Percentiles rank a stretch among this genome's conserved stretches.
Evolutionary conservation across 2,113 vertebrate species (phyloP).

Genomic region (Poeciliopsis turrubarensis): DNA sequence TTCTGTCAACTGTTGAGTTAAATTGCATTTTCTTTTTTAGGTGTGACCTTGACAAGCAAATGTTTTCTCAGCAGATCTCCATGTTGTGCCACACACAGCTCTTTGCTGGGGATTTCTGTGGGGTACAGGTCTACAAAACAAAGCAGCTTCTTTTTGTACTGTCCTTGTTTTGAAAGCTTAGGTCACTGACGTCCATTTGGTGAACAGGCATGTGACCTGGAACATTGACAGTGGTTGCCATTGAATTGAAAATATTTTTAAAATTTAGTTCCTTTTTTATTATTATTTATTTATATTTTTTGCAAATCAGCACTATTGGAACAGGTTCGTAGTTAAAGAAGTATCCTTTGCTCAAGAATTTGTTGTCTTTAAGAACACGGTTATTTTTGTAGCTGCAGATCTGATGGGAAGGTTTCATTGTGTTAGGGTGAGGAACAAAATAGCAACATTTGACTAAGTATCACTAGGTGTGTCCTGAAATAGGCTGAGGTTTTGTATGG

Average conservation of each 20-base stretch:
- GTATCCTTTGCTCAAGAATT: slow-evolving; percentile 32
- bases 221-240: slow-evolving; percentile 50
- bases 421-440: slow-evolving; percentile 49
- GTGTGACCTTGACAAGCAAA: slow-evolving; percentile 80
- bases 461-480: slow-evolving; percentile 54
- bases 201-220: slow-evolving; percentile 65
- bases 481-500: slow-evolving; percentile 38
- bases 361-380: slow-evolving; percentile 24
- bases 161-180: slow-evolving; percentile 77
- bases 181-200: slow-evolving; percentile 61
- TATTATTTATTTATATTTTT: background rate
- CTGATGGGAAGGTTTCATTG: slow-evolving; percentile 54
- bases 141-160: slow-evolving; percentile 81
- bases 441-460: slow-evolving; percentile 44
- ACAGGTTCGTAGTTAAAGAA: slow-evolving; percentile 34
- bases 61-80: slow-evolving; percentile 82
- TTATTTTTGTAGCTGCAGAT: slow-evolving; percentile 32
- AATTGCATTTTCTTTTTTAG: slow-evolving; percentile 87
- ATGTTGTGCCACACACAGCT: slow-evolving; percentile 77
- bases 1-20: slow-evolving; percentile 77
- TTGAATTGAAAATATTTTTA: slow-evolving; percentile 54
- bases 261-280: background rate
- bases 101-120: slow-evolving; percentile 77
- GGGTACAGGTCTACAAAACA: slow-evolving; percentile 87
- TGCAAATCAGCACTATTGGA: slow-evolving; percentile 32